Base-by-base conservation (phyloP, 1,140 invertebrate species). In the Monochamus saltuarius region DNA sequence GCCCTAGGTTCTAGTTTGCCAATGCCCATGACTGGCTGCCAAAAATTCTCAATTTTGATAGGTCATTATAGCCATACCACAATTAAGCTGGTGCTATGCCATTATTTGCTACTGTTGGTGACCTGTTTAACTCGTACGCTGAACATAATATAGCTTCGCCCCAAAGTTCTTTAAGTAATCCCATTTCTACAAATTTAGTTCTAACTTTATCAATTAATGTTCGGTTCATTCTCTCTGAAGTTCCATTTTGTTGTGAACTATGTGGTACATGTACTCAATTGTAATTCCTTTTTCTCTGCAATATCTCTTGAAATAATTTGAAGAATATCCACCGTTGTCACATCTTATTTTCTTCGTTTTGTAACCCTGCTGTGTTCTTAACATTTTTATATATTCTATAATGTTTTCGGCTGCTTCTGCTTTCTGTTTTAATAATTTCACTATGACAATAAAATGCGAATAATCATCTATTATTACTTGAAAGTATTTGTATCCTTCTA, bases 211-310 rank as follows among this genome's bases (percentile, higher is more conserved):
- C 74, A 6, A 72, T 75, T 36, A 81, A 66, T n/a, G 75, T 78
- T 43, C 73, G 59, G 59, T 77, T 78, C 65, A 79, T 76, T 42
- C 80, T 66, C 61, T 84, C 81, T 13, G 78, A 65, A 0, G 79
- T 73, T 58, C 80, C 78, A 75, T 84, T 83, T 63, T 75, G 64
- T 61, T 84, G 75, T 56, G 81, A 79, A 14, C 75, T 80, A 57
- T 78, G 74, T 43, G 78, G 73, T 35, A 61, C 45, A n/a, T 70
- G 59, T 64, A 64, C 43, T 62, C 43, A n/a, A 46, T 10, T 17
- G n/a, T 22, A 6, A 70, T 70, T 43, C 71, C 73, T 50, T 58
- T 58, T 16, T 62, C 8, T 62, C 58, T 40, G 39, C 52, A 67
- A 52, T 59, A 72, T n/a, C 57, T 35, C 59, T 66, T 55, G 3